These are phyloP conservation scores for Lethocerus indicus DNA, from an alignment of 1,140 invertebrate genomes.

Conservation along the genomic window DNA sequence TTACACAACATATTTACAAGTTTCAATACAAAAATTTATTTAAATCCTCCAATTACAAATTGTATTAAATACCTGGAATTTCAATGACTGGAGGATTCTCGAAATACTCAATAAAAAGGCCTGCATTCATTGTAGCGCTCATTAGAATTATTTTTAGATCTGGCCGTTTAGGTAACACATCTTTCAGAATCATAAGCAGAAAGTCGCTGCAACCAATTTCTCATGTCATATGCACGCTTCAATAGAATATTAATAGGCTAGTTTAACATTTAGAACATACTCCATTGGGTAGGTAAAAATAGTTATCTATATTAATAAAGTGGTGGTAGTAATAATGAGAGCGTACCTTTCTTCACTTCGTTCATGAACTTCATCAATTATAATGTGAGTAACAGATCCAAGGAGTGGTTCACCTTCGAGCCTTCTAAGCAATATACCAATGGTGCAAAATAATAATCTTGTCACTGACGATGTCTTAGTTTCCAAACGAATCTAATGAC, in stretches of 20 bases:
- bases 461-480: conserved; percentile 61
- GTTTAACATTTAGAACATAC: no score
- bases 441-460: conserved; percentile 74
- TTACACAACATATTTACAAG: background rate
- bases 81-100: conserved; percentile 44
- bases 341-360: conserved; percentile 56
- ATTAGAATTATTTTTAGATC: conserved; percentile 70
- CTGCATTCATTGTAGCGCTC: conserved; percentile 72
- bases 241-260: no score
- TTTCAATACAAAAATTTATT: background rate
- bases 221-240: no score
- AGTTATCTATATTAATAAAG: no score
- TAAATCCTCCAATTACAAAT: background rate
- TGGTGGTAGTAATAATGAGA: background rate
- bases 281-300: no score
- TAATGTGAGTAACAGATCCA: conserved; percentile 52
- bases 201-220: conserved; percentile 63
- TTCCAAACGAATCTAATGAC: conserved; percentile 42
- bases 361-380: conserved; percentile 88
- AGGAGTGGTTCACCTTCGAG: conserved; percentile 56
- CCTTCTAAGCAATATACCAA: conserved; percentile 69
- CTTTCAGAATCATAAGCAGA: conserved; percentile 58
- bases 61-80: conserved; percentile 40
- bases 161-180: conserved; percentile 43
- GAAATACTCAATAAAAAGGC: conserved; percentile 66